Conservation (phyloP, 1,140 invertebrate species). For the Acromyrmex charruanus region DNA sequence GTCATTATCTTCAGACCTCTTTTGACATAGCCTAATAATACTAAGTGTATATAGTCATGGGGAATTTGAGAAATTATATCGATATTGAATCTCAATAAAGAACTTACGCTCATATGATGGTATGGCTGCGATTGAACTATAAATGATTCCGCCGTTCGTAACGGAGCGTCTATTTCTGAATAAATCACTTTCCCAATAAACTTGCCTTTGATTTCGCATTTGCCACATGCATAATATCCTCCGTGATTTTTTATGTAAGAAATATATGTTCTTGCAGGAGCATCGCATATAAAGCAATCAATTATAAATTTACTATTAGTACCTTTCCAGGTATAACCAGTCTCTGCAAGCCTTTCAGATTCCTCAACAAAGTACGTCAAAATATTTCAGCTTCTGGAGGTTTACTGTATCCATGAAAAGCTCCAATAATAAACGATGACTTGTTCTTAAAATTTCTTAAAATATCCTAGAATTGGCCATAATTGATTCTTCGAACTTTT, state of each 20-base stretch:
- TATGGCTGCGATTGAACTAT: background rate
- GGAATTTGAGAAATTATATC: slow-evolving; percentile 12
- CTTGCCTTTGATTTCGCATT: slow-evolving; percentile 11
- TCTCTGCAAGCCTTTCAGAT: background rate
- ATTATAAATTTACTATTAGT: slow-evolving; percentile 24
- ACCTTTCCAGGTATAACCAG: background rate
- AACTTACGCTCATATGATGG: slow-evolving; percentile 1
- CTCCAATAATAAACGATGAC: background rate
- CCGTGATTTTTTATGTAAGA: slow-evolving; percentile 10
- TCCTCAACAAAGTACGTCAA: slow-evolving; percentile 12
- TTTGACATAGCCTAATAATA: slow-evolving; percentile 6
- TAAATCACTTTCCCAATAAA: background rate
- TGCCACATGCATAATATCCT: slow-evolving; percentile 24
- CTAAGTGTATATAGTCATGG: background rate
- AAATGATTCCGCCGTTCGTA: slow-evolving; percentile 36
- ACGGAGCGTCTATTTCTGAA: slow-evolving; percentile 9
- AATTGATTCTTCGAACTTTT: slow-evolving; percentile 28
- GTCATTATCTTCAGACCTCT: background rate
- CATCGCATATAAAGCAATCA: slow-evolving; percentile 23
- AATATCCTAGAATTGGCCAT: background rate
- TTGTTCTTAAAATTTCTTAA: slow-evolving; percentile 20
- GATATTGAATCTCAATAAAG: background rate
- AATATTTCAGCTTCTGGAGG: background rate
- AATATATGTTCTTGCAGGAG: slow-evolving; percentile 21
- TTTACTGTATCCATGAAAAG: slow-evolving; percentile 9